A percentile compares a stretch with the other conserved stretches of the same genome.
Conservation (phyloP, 2,797 vertebrate species). For the Molossus alvarezi region DNA sequence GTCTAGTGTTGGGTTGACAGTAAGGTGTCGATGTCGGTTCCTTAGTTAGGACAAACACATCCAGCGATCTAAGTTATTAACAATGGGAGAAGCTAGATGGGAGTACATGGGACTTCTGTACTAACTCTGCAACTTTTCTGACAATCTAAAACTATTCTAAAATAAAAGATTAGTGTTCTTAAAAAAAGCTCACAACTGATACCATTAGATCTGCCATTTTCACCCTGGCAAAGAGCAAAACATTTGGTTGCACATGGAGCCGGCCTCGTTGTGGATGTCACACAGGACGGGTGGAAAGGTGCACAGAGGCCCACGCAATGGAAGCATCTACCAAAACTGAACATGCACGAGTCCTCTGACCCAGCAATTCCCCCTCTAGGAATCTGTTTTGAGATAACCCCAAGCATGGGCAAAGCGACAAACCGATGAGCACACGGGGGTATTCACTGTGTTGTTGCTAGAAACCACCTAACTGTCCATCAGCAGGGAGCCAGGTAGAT, state of each 20-base stretch:
- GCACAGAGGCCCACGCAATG: neutral
- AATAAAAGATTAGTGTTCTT: neutral
- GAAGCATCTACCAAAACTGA: neutral
- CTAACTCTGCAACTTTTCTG: neutral
- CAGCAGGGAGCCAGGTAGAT: accelerated
- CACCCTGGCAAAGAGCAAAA: neutral
- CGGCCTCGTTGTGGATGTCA: neutral
- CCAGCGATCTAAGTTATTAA: neutral
- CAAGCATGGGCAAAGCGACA: accelerated
- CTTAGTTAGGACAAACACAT: neutral
- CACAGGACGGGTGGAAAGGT: neutral
- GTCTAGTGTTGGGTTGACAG: neutral
- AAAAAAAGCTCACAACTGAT: neutral
- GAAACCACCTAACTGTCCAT: accelerated
- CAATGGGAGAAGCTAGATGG: too few species aligned
- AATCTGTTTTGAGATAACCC: neutral
- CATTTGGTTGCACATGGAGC: neutral
- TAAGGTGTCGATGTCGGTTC: neutral
- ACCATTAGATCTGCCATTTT: neutral
- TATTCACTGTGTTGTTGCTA: neutral
- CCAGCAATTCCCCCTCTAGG: neutral
- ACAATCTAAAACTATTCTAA: conserved; percentile 22
- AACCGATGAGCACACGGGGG: neutral
- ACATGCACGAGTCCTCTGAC: accelerated
- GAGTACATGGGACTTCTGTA: accelerated